These are phyloP conservation scores for Acleris laterana DNA, from an alignment of 2,888 invertebrate species.

Conservation along the genomic window DNA sequence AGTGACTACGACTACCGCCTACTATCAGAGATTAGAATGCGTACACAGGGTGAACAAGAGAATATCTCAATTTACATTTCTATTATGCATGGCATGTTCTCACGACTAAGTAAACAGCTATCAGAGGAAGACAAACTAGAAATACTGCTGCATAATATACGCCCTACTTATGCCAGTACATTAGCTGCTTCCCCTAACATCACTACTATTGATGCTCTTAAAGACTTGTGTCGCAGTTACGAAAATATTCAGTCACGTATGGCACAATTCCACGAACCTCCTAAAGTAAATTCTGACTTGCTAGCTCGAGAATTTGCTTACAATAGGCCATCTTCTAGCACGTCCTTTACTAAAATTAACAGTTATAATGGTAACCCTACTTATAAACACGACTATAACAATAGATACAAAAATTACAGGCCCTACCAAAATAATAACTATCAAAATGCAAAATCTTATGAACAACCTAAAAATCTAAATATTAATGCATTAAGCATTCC, in stretches of 20 bases:
- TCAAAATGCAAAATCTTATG: not conserved
- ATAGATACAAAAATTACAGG: too few relatives aligned
- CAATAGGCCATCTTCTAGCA: not conserved
- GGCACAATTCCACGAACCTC: not conserved
- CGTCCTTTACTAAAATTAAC: not conserved
- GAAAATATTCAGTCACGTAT: not conserved
- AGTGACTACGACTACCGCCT: too few relatives aligned
- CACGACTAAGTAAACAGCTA: too few relatives aligned
- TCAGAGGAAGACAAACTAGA: too few relatives aligned
- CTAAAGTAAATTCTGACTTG: not conserved
- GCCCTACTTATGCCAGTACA: too few relatives aligned
- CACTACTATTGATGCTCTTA: too few relatives aligned
- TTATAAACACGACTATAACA: not conserved
- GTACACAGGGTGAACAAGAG: too few relatives aligned
- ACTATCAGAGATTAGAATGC: too few relatives aligned
- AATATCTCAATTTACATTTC: too few relatives aligned
- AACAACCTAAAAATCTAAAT: not conserved
- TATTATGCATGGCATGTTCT: too few relatives aligned
- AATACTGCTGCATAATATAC: too few relatives aligned
- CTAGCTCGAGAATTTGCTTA: constrained; percentile 2
- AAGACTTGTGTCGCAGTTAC: not conserved
- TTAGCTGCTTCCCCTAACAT: too few relatives aligned
- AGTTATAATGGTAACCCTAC: not conserved
- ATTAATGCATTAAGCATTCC: not conserved
- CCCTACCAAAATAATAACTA: not conserved